These are phyloP conservation scores for Drosophila carrolli DNA, from an alignment of 1,140 invertebrate genomes.

Conservation along the genomic window DNA sequence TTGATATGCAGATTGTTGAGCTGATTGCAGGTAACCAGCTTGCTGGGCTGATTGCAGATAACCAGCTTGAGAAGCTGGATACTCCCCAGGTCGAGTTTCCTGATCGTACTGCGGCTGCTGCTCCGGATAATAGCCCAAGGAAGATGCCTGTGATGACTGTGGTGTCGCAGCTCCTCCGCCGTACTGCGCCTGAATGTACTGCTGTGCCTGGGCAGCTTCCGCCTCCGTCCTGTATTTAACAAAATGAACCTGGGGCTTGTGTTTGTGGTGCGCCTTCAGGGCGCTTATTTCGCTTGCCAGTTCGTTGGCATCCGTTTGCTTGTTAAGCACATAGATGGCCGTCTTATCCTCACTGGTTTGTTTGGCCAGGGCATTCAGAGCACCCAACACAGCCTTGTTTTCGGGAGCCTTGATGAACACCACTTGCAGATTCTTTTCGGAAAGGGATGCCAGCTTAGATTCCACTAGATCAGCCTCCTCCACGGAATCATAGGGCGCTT, in stretches of 20 bases:
- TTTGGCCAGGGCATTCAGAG: conserved; percentile 65
- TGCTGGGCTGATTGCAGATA: too few species aligned
- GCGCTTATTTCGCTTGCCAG: conserved; percentile 69
- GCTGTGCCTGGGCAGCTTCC: conserved; percentile 74
- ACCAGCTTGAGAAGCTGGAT: neutral
- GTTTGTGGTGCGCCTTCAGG: conserved; percentile 44
- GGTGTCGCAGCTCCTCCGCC: conserved; percentile 17
- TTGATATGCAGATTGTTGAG: conserved; percentile 4
- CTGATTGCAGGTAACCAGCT: neutral
- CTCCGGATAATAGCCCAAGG: conserved; percentile 57
- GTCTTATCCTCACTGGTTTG: conserved; percentile 74
- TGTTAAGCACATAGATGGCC: conserved; percentile 79
- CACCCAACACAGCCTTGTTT: conserved; percentile 69
- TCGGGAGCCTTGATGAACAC: conserved; percentile 80
- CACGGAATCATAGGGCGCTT: conserved; percentile 60
- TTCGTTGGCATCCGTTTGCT: conserved; percentile 73
- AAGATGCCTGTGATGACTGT: conserved; percentile 23
- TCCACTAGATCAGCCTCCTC: conserved; percentile 54
- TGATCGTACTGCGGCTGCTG: conserved; percentile 43
- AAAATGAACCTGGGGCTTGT: conserved; percentile 80
- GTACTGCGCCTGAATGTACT: conserved; percentile 77
- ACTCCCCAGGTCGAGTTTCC: conserved; percentile 7
- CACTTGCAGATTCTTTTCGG: conserved; percentile 75
- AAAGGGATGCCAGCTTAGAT: conserved; percentile 36
- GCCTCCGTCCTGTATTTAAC: conserved; percentile 81